phyloP scores from a whole-genome alignment of 2,797 vertebrate species.

The Ibycter americanus region DNA sequence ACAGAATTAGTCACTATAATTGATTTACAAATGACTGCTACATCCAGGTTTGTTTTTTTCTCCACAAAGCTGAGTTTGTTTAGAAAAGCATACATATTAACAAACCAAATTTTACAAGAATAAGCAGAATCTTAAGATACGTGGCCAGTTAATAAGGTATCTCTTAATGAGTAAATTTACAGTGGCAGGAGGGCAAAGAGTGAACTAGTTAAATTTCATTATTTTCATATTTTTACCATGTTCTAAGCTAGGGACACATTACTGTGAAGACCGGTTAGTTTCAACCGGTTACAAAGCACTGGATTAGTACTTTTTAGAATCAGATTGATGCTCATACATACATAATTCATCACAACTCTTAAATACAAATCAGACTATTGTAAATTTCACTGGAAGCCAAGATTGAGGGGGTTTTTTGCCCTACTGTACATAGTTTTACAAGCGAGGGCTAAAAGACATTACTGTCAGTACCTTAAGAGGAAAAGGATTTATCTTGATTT shows the following conservation, averaged over 20 bases:
- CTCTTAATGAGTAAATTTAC: neutral
- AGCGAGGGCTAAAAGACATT: neutral
- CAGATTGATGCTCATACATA: neutral
- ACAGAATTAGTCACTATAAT: neutral
- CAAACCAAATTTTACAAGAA: neutral
- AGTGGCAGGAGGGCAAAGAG: accelerated
- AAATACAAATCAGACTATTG: neutral
- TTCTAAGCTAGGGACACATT: neutral
- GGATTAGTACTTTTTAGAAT: neutral
- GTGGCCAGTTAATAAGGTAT: neutral
- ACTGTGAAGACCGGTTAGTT: neutral
- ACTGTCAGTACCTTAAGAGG: neutral
- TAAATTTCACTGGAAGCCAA: neutral
- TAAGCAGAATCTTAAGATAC: neutral
- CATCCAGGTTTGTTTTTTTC: too few species aligned
- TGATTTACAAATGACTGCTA: neutral
- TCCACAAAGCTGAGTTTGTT: neutral
- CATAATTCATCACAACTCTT: neutral
- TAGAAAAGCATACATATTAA: neutral
- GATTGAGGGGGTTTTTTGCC: accelerated
- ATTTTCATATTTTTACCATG: neutral
- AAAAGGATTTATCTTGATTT: neutral
- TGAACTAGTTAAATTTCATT: neutral
- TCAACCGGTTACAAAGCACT: neutral
- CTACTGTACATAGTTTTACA: neutral